Base-by-base conservation (phyloP, 2,113 vertebrate genomes). In the Megaceryle maxima region DNA sequence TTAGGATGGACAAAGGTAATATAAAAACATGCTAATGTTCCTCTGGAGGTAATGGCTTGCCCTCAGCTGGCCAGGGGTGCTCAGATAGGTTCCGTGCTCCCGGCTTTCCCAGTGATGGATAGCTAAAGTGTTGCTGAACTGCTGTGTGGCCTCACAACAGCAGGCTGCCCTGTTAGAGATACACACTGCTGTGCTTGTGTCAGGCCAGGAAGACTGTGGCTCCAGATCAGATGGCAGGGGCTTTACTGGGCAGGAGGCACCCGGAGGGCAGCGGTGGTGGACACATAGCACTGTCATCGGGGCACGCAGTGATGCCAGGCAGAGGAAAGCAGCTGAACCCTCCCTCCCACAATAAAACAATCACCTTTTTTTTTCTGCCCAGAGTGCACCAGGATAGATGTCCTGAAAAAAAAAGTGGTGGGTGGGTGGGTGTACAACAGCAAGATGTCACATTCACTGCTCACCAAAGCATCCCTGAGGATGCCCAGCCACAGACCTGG, bases 131-230 rank as follows among this genome's bases (percentile, higher is more conserved):
- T 9, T 25, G 8, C 24, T 68, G 53, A 63, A 11, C 5, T 53
- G 35, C 4, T 0, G 0, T 29, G 33, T 8, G 6, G 33, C 18
- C 21, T 59, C 37, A 9, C 1, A 1, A n/a, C 21, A 74, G 44
- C 1, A 1, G 29, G 20, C 14, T 22, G 4, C 18, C 15, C 24
- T 20, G 9, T 8, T 13, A 50, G 48, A 7, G 37, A 1, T 53
- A 39, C 28, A 13, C 14, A 10, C 10, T 6, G 26, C 2, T 2
- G 3, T 31, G 21, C 19, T 46, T 13, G 24, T 46, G 22, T 11
- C 67, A 55, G 72, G 26, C 20, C 35, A 53, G 31, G 29, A 60
- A 64, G 83, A 13, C 2, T 2, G 25, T 3, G 35, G 15, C 5
- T 67, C 48, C 9, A 33, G 15, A 26, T 67, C 22, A 56, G 37